Base-by-base conservation (phyloP, 2,888 invertebrate species). In the Hypolimnas misippus region DNA sequence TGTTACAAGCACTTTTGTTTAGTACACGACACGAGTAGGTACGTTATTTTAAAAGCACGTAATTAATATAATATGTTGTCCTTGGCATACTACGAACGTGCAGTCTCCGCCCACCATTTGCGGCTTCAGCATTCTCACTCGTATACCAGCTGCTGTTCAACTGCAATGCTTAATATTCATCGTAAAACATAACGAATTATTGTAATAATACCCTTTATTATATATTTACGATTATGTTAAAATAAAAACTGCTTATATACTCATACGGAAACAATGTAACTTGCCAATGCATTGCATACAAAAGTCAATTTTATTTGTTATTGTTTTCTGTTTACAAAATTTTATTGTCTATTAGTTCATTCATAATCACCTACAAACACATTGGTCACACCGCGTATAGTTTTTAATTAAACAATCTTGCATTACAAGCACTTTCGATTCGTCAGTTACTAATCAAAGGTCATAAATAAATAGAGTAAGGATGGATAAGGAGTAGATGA, bases 111-210 rank as follows among this genome's bases (percentile, higher is more conserved):
- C 71, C 70, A 67, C 62, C 66, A 70, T 68, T 72, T 73, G 68
- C 52, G 71, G 70, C 71, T 72, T 72, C 68, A 69, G 67, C 59
- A 67, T 73, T 76, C 75, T 73, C 75, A 74, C 66, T 72, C 75
- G 73, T 52, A 62, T 67, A 49, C 76, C 76, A 76, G 60, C 74
- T 76, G 76, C 71, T 57, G 63, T 55, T 46, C 59, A 46, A 65
- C 58, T 69, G 60, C 56, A 46, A 57, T 59, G 52, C 63, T 68
- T 64, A 56, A 66, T 70, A 70, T 71, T 69, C 21, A 25, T 21
- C 62, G 67, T 67, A 65, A 66, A 66, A 68, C 62, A 66, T 62
- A 63, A 50, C 40, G 57, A 69, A 66, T 70, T 66, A 70, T 55
- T 40, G 46, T 67, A 69, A 69, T 69, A 58, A 64, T 31, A 57